Evolutionary conservation across 2,888 invertebrate genomes (phyloP).

Genomic region (Rhogogaster chlorosoma): DNA sequence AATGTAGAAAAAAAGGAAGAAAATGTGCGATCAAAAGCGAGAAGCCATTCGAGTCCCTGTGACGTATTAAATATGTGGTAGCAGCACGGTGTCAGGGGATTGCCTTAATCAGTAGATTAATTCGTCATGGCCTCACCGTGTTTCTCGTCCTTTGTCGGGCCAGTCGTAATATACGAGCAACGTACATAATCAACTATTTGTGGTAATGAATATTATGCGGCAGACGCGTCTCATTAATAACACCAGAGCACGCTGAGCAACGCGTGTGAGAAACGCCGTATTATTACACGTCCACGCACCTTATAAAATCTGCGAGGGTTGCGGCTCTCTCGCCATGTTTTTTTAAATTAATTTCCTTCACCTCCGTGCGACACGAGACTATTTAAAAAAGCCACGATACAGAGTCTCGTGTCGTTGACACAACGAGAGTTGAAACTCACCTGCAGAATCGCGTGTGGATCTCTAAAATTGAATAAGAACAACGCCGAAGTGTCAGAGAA

Average conservation of each 20-base stretch:
- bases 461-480: not conserved
- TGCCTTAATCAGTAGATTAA: constrained; percentile 77
- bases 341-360: constrained; percentile 10
- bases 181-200: constrained; percentile 76
- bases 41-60: constrained; percentile 71
- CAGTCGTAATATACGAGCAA: constrained; percentile 72
- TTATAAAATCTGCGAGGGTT: constrained; percentile 47
- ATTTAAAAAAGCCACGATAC: constrained; percentile 7
- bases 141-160: constrained; percentile 76
- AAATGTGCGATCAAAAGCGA: constrained; percentile 40
- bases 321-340: not conserved
- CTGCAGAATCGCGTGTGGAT: not conserved
- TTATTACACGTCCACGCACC: constrained; percentile 50
- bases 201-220: constrained; percentile 77
- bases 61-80: constrained; percentile 76
- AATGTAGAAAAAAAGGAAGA: not conserved
- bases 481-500: not conserved
- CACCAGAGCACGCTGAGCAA: constrained; percentile 52
- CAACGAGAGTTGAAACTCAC: not conserved
- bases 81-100: constrained; percentile 74
- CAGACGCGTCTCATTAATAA: constrained; percentile 75
- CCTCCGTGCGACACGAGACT: constrained; percentile 49
- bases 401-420: not conserved
- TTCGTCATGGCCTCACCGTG: constrained; percentile 75
- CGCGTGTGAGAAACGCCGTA: constrained; percentile 48